Percentiles rank a stretch among this genome's conserved stretches.
phyloP scores from a whole-genome alignment of 30 jellyfish, hydroid and myxozoan genomes.

The Pelagia noctiluca region DNA sequence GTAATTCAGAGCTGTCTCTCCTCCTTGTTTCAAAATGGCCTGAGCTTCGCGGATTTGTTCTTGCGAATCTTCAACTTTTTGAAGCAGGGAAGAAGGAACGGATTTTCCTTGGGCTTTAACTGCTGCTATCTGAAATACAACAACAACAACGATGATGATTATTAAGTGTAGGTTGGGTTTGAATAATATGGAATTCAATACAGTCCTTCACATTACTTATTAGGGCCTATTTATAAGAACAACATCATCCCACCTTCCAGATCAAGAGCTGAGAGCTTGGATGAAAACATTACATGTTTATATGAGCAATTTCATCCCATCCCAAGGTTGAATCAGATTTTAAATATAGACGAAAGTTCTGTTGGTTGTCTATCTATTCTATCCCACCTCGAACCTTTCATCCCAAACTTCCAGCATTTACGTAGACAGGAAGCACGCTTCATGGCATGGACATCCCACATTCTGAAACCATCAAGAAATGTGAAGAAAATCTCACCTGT shows the following conservation, averaged over 20 bases:
- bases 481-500: conserved; percentile 56
- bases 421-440: too few relatives aligned
- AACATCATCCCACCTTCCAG: neutral
- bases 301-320: neutral
- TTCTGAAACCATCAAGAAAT: neutral
- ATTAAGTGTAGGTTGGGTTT: too few relatives aligned
- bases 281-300: neutral
- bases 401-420: too few relatives aligned
- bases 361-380: too few relatives aligned
- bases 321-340: too few relatives aligned
- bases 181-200: too few relatives aligned
- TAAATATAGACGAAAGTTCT: too few relatives aligned
- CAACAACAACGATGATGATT: neutral
- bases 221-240: neutral
- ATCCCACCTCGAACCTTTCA: too few relatives aligned
- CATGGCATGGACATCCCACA: neutral
- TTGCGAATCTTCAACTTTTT: conserved; percentile 49
- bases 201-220: neutral
- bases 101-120: conserved; percentile 79
- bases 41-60: conserved; percentile 50
- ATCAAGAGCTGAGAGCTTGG: neutral
- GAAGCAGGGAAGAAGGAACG: conserved; percentile 58
- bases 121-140: conserved; percentile 67
- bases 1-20: conserved; percentile 72
- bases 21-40: conserved; percentile 72